These are phyloP conservation scores for Tipula lateralis DNA, from an alignment of 2,888 invertebrate genomes.

Conservation along the genomic window DNA sequence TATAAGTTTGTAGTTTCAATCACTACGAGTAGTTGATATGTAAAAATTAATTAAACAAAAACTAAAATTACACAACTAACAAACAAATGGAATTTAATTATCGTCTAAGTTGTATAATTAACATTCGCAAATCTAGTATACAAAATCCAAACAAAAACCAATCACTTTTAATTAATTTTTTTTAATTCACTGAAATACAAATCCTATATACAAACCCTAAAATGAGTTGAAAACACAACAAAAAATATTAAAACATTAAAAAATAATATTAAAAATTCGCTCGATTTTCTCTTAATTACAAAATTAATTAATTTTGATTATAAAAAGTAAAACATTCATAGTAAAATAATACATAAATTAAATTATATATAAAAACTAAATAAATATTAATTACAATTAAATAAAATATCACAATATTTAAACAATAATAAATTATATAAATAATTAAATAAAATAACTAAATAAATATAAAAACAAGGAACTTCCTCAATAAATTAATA, in stretches of 20 bases:
- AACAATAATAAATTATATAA: slow-evolving; percentile 24
- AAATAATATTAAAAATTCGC: background rate
- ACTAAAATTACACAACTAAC: background rate
- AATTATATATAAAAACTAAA: slow-evolving; percentile 5
- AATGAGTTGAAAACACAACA: background rate
- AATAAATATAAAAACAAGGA: background rate
- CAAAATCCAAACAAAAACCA: background rate
- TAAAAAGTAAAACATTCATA: background rate
- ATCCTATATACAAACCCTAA: background rate
- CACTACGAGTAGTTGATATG: background rate
- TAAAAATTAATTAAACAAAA: background rate
- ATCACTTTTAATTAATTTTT: background rate
- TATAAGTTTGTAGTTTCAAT: background rate
- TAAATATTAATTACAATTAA: background rate
- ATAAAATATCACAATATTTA: slow-evolving; percentile 1
- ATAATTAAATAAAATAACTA: slow-evolving; percentile 12
- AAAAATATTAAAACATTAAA: background rate
- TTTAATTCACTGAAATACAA: background rate
- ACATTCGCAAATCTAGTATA: background rate
- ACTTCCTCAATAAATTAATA: background rate
- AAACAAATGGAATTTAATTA: slow-evolving; percentile 13
- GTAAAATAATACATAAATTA: background rate
- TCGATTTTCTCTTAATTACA: background rate
- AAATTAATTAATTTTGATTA: background rate
- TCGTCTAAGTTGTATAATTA: background rate